phyloP scores from a whole-genome alignment of 2,888 invertebrate species.

The Tinea pellionella region DNA sequence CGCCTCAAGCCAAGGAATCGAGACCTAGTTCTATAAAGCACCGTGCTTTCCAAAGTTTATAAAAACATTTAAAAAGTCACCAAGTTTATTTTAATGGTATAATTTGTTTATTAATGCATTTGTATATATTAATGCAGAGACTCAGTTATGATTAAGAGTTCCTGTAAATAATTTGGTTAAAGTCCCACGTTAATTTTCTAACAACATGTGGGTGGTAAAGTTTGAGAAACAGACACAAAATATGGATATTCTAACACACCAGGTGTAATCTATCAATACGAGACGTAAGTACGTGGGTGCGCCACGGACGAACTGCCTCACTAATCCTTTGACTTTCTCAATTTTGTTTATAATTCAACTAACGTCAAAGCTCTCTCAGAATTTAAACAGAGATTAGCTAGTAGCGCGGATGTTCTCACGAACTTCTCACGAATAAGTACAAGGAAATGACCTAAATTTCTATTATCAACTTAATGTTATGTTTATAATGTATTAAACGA shows the following conservation, averaged over 20 bases:
- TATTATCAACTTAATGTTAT: not conserved
- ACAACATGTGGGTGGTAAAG: not conserved
- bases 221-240: not conserved
- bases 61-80: too few species aligned
- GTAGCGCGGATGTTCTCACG: conserved; percentile 36
- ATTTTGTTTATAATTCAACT: conserved; percentile 4
- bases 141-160: not conserved
- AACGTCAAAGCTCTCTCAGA: conserved; percentile 6
- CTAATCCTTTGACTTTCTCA: conserved; percentile 8
- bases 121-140: not conserved
- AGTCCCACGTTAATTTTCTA: not conserved
- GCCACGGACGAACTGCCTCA: conserved; percentile 15
- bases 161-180: not conserved
- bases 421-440: conserved; percentile 17
- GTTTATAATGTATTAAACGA: not conserved
- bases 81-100: too few species aligned
- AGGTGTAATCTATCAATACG: conserved; percentile 17
- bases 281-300: conserved; percentile 17
- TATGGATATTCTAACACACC: conserved; percentile 5
- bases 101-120: too few species aligned
- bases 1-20: not conserved
- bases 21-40: not conserved
- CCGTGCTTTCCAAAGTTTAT: not conserved
- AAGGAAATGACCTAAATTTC: conserved; percentile 6
- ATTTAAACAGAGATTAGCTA: conserved; percentile 12